phyloP scores from a whole-genome alignment of 1,140 invertebrate species.

The Vanessa tameamea region DNA sequence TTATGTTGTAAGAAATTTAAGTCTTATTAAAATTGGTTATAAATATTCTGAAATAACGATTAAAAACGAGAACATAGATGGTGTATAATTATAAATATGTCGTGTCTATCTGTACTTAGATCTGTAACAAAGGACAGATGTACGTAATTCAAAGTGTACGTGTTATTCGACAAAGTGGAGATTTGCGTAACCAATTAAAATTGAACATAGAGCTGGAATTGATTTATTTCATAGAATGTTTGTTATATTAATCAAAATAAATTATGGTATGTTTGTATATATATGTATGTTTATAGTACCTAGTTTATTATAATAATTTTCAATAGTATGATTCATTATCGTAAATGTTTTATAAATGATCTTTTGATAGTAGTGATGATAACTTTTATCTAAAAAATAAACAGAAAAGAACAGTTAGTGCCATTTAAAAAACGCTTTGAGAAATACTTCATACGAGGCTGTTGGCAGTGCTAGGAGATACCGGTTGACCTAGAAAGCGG shows the following conservation, averaged over 20 bases:
- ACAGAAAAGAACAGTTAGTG: not conserved
- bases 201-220: not conserved
- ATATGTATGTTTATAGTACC: no score
- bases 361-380: not conserved
- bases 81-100: not conserved
- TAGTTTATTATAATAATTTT: no score
- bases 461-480: slow-evolving; percentile 25
- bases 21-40: no score
- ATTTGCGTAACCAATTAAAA: not conserved
- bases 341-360: no score
- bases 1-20: no score
- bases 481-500: slow-evolving; percentile 36
- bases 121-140: slow-evolving; percentile 11
- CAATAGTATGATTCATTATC: no score
- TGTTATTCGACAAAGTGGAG: slow-evolving; percentile 18
- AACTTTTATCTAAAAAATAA: not conserved
- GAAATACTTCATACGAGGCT: slow-evolving; percentile 20
- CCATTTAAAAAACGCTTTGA: slow-evolving; percentile 6
- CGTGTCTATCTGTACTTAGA: slow-evolving; percentile 1
- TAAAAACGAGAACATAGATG: not conserved
- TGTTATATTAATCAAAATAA: not conserved
- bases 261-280: not conserved
- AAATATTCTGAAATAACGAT: no score
- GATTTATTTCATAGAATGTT: not conserved
- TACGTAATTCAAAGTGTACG: slow-evolving; percentile 29